Base-by-base conservation (phyloP, 92 coral and sea anemone genomes). In the Zoanthus sociatus region DNA sequence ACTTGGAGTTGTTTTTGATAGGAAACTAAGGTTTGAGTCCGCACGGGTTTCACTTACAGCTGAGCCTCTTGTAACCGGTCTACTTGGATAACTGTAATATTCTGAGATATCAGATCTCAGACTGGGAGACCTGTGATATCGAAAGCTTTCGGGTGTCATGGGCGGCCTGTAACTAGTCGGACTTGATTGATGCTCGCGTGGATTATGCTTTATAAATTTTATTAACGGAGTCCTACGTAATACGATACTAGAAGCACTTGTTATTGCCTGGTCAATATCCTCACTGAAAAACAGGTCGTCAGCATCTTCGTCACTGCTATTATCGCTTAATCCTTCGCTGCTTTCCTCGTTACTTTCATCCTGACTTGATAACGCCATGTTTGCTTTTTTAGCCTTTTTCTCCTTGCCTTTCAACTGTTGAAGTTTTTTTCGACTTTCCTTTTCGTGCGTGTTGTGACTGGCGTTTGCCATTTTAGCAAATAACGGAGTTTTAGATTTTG, bases 101-200 rank as follows among this genome's bases (percentile, higher is more conserved):
- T 30, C 30, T 9, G 85, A 47, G n/a, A 81, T 32, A 0, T 81
- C 75, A 45, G 85, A 81, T 13, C 76, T 81, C 74, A 64, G 45
- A 66, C 85, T 81, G 75, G 85, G 85, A 6, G 85, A 81, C 76
- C 85, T 66, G 76, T 81, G 63, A 32, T 66, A 67, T n/a, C 63
- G 85, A 12, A 15, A 66, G 75, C 85, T 81, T 44, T 46, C 73
- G 3, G 85, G 85, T 46, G 85, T 81, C 61, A 81, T 66, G 26
- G 85, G 76, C 85, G 85, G 73, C 85, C 85, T 66, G 45, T 81
- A 67, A 54, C 85, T 81, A 6, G 73, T 81, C 10, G 85, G 74
- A 2, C 85, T 81, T 15, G 85, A 81, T 9, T 45, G 85, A 55
- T 81, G 47, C 5, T 63, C 61, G 21, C 75, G 85, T 1, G 18